Evolutionary conservation across 2,888 invertebrate species (phyloP).

Genomic region (Lomographa bimaculata): DNA sequence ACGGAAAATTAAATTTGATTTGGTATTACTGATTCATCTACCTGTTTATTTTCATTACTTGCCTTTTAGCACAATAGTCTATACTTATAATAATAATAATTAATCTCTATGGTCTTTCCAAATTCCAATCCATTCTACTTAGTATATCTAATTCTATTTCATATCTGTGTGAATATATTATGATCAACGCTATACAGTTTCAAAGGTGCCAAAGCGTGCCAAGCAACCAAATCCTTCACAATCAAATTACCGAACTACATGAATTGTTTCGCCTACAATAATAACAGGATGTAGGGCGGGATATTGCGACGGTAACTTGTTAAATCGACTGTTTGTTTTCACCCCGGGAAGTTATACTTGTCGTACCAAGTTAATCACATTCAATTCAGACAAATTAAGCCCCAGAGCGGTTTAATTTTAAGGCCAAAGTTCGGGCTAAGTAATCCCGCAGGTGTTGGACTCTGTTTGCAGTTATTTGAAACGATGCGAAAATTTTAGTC

Average conservation of each 20-base stretch:
- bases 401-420: constrained; percentile 50
- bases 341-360: constrained; percentile 45
- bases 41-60: no score
- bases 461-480: constrained; percentile 56
- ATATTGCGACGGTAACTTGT: constrained; percentile 41
- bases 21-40: no score
- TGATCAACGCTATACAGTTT: no score
- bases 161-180: no score
- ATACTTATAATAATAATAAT: no score
- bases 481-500: constrained; percentile 53
- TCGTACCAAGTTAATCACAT: constrained; percentile 55
- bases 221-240: constrained; percentile 13
- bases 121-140: no score
- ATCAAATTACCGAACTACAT: constrained; percentile 19
- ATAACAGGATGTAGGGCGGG: constrained; percentile 23
- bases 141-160: no score
- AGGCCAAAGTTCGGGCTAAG: constrained; percentile 46
- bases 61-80: no score
- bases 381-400: constrained; percentile 54
- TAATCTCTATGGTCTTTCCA: no score
- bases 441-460: constrained; percentile 57
- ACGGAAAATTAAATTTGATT: no score
- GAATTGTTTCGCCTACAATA: constrained; percentile 10
- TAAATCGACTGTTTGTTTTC: constrained; percentile 49
- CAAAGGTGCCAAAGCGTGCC: constrained; percentile 7